These are phyloP conservation scores for Eurosta solidaginis DNA, from an alignment of 1,140 invertebrate species.

Conservation along the genomic window DNA sequence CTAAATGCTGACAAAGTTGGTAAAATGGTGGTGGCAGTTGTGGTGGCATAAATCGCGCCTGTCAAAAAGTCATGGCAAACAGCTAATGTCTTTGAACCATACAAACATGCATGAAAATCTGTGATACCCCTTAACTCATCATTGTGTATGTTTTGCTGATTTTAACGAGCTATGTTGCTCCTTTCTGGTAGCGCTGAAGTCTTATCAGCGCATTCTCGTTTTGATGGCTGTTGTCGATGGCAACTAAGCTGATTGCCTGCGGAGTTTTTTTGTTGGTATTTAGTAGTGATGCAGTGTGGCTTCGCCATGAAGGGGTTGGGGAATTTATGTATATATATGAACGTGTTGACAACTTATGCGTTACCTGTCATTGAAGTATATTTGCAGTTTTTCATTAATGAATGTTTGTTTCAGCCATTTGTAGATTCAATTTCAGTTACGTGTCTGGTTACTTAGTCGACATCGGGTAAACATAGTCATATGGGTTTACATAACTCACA, in stretches of 20 bases:
- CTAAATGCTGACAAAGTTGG: not conserved
- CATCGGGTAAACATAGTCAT: not conserved
- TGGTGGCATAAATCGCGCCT: not conserved
- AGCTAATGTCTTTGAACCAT: no score
- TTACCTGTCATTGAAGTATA: not conserved
- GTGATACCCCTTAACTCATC: not conserved
- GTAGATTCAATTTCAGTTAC: slow-evolving; percentile 16
- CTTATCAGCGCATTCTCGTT: not conserved
- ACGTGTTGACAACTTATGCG: not conserved
- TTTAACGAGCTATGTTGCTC: no score
- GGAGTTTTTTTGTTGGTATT: not conserved
- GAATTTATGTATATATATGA: not conserved
- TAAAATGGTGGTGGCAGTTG: not conserved
- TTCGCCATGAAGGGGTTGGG: no score
- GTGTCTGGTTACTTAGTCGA: not conserved
- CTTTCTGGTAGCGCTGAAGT: not conserved
- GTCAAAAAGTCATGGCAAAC: not conserved
- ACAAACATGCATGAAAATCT: not conserved
- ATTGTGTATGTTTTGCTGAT: not conserved
- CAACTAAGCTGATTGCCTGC: slow-evolving; percentile 13
- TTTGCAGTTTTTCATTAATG: not conserved
- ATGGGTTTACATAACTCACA: not conserved
- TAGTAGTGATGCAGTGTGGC: not conserved
- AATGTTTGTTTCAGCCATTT: not conserved
- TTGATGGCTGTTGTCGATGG: not conserved